These are phyloP conservation scores for Sebastes melanostomus DNA, from an alignment of 2,797 vertebrate species.

Conservation along the genomic window DNA sequence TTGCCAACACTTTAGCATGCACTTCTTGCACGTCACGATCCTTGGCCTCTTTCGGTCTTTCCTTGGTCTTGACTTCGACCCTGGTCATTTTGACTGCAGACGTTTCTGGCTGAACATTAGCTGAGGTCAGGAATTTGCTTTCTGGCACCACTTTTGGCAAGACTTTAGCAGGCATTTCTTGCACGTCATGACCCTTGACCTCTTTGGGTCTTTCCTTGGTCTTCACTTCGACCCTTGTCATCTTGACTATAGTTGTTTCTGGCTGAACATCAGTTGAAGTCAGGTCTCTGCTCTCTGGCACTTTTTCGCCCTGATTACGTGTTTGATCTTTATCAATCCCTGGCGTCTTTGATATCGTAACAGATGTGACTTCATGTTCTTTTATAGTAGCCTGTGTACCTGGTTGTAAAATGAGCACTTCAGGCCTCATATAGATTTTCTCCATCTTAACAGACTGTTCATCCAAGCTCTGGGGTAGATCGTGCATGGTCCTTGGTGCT, in stretches of 20 bases:
- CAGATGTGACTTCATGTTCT: neutral
- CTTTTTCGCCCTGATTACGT: neutral
- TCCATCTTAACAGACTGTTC: too few species aligned
- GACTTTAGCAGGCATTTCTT: neutral
- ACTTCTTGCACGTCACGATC: too few species aligned
- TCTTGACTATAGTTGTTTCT: neutral
- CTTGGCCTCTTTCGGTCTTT: too few species aligned
- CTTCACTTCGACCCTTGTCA: neutral
- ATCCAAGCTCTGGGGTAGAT: too few species aligned
- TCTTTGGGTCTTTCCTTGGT: neutral
- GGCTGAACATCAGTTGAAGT: neutral
- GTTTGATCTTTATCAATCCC: neutral
- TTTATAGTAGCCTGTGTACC: neutral
- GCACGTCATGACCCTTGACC: neutral
- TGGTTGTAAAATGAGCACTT: neutral
- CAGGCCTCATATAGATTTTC: too few species aligned
- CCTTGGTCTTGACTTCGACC: neutral
- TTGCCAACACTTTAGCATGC: too few species aligned
- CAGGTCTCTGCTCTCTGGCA: neutral
- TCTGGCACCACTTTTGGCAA: neutral
- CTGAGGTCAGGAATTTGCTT: too few species aligned
- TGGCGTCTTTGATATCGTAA: neutral
- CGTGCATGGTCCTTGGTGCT: too few species aligned
- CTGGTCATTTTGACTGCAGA: neutral
- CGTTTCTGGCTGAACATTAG: neutral